Evolutionary conservation across 1,140 invertebrate species (phyloP).

Genomic region (Matsumurasca onukii): DNA sequence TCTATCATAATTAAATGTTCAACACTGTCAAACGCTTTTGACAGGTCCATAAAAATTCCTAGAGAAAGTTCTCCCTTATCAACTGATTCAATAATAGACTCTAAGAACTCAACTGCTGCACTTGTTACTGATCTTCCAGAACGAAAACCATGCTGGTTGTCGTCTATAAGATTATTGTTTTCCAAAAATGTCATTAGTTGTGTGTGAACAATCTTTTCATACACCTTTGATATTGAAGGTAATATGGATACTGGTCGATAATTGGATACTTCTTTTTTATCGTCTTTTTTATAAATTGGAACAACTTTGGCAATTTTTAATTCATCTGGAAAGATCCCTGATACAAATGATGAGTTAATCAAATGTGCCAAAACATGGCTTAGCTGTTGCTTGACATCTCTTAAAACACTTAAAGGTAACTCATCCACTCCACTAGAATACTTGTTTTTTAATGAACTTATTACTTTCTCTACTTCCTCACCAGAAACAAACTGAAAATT

Average conservation of each 20-base stretch:
- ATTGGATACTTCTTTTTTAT: neutral
- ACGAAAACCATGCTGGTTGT: slow-evolving; percentile 9
- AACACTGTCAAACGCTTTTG: no score
- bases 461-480: neutral
- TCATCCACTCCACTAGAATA: no score
- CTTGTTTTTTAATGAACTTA: neutral
- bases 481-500: neutral
- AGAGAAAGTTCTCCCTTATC: no score
- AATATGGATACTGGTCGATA: neutral
- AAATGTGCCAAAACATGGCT: neutral
- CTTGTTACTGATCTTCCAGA: neutral
- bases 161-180: neutral
- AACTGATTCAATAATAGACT: slow-evolving; percentile 2
- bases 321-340: neutral
- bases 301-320: neutral
- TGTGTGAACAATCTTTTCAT: neutral
- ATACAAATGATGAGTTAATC: no score
- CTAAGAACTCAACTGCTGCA: slow-evolving; percentile 3
- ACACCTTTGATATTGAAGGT: no score
- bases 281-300: no score
- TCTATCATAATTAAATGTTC: neutral
- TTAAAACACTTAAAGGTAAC: neutral
- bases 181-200: neutral
- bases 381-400: neutral
- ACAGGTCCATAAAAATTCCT: no score